Conservation (phyloP, 2,797 vertebrate species). For the Dendrocincla fuliginosa region DNA sequence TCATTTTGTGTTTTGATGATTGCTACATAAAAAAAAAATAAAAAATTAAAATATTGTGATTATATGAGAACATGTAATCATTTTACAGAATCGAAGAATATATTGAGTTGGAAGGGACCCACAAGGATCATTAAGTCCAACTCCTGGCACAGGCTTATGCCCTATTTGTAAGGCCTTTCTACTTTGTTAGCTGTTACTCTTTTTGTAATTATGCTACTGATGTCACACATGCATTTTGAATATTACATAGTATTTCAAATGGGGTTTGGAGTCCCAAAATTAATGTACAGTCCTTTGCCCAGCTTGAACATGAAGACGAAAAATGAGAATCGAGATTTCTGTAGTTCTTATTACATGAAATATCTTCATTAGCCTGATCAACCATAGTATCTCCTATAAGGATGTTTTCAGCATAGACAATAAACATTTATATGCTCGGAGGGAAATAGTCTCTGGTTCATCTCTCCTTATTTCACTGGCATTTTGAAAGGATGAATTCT, state of each 20-base stretch:
- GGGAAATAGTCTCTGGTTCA: background rate
- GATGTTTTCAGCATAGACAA: background rate
- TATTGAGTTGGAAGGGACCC: background rate
- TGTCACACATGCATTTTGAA: background rate
- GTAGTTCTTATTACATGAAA: background rate
- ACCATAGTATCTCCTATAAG: background rate
- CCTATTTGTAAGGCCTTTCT: background rate
- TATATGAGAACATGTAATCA: background rate
- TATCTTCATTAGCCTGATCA: background rate
- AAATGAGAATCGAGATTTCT: background rate
- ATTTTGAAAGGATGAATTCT: background rate
- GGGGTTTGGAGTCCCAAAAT: background rate
- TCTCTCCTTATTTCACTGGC: background rate
- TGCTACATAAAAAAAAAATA: background rate
- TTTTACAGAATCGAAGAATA: background rate
- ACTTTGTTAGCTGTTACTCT: background rate
- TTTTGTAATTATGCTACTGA: background rate
- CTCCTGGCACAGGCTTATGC: background rate
- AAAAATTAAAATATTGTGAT: background rate
- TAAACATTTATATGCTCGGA: background rate
- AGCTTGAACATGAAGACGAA: background rate
- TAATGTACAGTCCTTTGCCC: background rate
- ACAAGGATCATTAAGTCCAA: background rate
- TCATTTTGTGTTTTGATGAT: background rate
- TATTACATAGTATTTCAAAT: background rate